Conservation (phyloP, 2,797 vertebrate species). For the Centroberyx gerrardi region DNA sequence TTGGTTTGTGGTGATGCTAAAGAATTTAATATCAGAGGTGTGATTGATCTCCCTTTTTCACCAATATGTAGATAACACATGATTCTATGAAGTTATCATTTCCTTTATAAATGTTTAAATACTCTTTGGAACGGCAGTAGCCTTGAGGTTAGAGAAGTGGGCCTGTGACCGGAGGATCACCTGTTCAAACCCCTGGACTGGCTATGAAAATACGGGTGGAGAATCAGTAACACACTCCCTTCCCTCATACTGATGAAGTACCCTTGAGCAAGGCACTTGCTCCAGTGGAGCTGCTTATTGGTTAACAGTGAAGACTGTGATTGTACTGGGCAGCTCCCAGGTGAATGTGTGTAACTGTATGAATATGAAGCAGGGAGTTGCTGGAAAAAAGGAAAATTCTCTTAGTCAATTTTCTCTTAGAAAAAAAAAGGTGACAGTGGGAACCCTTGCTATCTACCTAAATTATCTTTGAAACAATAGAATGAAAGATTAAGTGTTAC, state of each 20-base stretch:
- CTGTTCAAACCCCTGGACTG: not conserved
- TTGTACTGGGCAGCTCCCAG: not conserved
- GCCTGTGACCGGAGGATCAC: not conserved
- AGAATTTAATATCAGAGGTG: no score
- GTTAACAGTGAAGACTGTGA: constrained; percentile 10
- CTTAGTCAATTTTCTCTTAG: not conserved
- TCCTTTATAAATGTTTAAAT: not conserved
- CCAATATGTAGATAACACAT: constrained; percentile 5
- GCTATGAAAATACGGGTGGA: not conserved
- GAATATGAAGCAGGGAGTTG: not conserved
- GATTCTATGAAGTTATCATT: not conserved
- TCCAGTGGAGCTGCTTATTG: not conserved
- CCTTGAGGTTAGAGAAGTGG: not conserved
- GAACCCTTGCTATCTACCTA: no score
- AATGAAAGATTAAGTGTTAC: no score
- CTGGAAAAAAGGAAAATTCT: not conserved
- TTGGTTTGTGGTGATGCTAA: no score
- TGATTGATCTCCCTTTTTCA: not conserved
- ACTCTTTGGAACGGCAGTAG: constrained; percentile 9
- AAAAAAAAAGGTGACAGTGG: no score
- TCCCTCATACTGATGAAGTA: not conserved
- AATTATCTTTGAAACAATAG: no score
- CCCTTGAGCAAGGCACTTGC: constrained; percentile 1
- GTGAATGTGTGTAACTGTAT: not conserved
- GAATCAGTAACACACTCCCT: constrained; percentile 14